These are phyloP conservation scores for Forbesichthys agassizii DNA, from an alignment of 2,113 vertebrate species.

Conservation along the genomic window DNA sequence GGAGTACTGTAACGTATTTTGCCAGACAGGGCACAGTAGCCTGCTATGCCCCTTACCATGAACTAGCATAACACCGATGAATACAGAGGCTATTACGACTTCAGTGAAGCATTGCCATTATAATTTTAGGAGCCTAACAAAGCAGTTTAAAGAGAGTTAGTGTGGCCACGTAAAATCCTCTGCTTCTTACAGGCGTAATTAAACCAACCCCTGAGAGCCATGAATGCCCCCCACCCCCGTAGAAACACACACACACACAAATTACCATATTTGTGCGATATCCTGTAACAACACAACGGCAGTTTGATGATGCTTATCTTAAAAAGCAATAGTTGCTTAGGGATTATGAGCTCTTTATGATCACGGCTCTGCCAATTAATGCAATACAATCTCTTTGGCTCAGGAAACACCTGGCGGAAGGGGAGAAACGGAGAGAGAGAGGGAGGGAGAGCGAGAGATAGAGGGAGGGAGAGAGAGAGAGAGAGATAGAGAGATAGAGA, in stretches of 20 bases:
- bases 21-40: neutral
- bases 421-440: neutral
- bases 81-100: neutral
- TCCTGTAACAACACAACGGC: slow-evolving; percentile 20
- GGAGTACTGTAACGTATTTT: too few species aligned
- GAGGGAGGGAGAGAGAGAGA: slow-evolving; percentile 23
- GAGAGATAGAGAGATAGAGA: neutral
- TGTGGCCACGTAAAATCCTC: slow-evolving; percentile 15
- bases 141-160: slow-evolving; percentile 1
- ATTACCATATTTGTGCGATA: slow-evolving; percentile 19
- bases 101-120: neutral
- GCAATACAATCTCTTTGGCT: slow-evolving; percentile 42
- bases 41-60: neutral
- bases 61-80: neutral
- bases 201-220: slow-evolving; percentile 32
- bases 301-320: slow-evolving; percentile 54
- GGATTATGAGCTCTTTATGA: slow-evolving; percentile 66
- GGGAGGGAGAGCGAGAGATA: neutral
- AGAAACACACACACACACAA: neutral
- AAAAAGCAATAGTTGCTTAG: slow-evolving; percentile 60
- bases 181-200: slow-evolving; percentile 36
- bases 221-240: slow-evolving; percentile 8
- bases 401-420: slow-evolving; percentile 32
- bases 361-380: slow-evolving; percentile 53
- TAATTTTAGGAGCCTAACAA: slow-evolving; percentile 9